Percentiles rank a stretch among this genome's conserved stretches.
Conservation (phyloP, 1,140 invertebrate genomes). For the Ceratina japonica region DNA sequence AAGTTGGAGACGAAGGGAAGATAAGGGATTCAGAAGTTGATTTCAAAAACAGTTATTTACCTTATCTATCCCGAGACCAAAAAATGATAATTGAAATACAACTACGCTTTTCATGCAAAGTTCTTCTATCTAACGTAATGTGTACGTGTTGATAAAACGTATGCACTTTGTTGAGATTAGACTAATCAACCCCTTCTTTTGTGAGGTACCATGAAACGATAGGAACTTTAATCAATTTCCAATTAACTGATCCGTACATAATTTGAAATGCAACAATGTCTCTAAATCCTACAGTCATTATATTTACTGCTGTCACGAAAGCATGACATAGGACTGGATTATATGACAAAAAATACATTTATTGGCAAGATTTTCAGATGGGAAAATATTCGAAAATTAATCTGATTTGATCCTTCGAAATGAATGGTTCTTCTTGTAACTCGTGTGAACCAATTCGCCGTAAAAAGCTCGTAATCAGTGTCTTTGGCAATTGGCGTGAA, state of each 20-base stretch:
- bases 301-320: too few relatives aligned
- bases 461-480: constrained; percentile 52
- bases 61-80: constrained; percentile 50
- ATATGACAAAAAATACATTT: too few relatives aligned
- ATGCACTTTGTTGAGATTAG: neutral
- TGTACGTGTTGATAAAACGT: neutral
- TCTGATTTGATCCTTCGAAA: neutral
- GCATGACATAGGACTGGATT: too few relatives aligned
- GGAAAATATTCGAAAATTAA: too few relatives aligned
- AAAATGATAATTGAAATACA: constrained; percentile 50
- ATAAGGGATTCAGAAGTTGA: constrained; percentile 52
- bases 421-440: neutral
- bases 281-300: too few relatives aligned
- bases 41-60: constrained; percentile 25
- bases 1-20: constrained; percentile 19
- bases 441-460: constrained; percentile 33
- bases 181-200: neutral
- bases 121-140: constrained; percentile 26
- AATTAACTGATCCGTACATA: too few relatives aligned
- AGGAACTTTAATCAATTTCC: too few relatives aligned
- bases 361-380: too few relatives aligned
- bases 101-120: neutral
- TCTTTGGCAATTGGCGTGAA: constrained; percentile 59
- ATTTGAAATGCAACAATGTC: too few relatives aligned
- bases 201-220: neutral